Base-by-base conservation (phyloP, 2,113 vertebrate genomes). In the Mustela nigripes region DNA sequence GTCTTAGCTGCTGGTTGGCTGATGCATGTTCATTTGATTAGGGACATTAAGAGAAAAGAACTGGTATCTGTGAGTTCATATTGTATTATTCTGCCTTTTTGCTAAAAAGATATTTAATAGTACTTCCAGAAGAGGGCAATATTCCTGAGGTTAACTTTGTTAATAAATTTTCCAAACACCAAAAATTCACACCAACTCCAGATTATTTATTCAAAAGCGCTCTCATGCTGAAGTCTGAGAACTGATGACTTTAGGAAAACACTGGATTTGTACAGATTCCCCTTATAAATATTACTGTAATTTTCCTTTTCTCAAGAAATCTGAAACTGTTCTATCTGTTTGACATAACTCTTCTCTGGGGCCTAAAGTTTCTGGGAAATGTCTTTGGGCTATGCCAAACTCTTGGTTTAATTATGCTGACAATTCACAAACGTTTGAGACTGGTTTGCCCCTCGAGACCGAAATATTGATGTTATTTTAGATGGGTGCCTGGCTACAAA, bases 321-420 rank as follows among this genome's bases (percentile, higher is more conserved):
- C 92, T 95, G 95, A 97, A 97, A 95, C 92, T 91, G 42, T 87
- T 95, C 87, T 98, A 97, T 98, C 98, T 98, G 82, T 84, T 96
- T 97, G 96, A 98, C 97, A 97, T 85, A 90, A 97, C 91, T 97
- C 94, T 97, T 97, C 93, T 91, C 67, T 76, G 92, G 84, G 53
- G 85, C 79, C 74, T 97, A 18, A 92, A 42, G 22, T 97, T 98
- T 98, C 97, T 97, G 97, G 96, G 98, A 98, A 98, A 93, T 85
- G 63, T 95, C 84, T 97, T 83, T 62, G 79, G 79, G 26, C 21
- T 22, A 42, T 88, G 97, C 98, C 98, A 98, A 87, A 97, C 74
- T 69, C 93, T 97, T 95, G 96, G 95, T 94, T 97, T 97, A 95
- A 94, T 90, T 93, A 63, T 79, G 69, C 67, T 92, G 96, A 96